Conservation (phyloP, 2,113 vertebrate genomes). For the Dasypus novemcinctus region DNA sequence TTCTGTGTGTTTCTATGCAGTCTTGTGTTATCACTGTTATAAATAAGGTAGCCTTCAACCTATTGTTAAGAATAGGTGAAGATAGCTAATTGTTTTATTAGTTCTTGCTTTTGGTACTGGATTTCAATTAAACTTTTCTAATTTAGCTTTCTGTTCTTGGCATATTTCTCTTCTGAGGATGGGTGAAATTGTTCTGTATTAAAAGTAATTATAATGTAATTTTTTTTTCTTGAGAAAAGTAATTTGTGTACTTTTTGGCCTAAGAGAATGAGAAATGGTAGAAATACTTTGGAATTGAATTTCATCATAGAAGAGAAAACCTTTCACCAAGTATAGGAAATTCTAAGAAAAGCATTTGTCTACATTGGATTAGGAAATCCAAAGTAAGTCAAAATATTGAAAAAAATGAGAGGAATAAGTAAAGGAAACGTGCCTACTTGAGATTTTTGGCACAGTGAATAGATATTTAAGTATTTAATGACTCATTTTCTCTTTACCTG, state of each 20-base stretch:
- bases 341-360: constrained; percentile 42
- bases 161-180: constrained; percentile 41
- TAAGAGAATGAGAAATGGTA: constrained; percentile 49
- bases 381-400: constrained; percentile 63
- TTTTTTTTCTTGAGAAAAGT: constrained; percentile 40
- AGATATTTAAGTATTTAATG: constrained; percentile 71
- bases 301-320: constrained; percentile 43
- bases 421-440: constrained; percentile 57
- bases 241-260: constrained; percentile 24
- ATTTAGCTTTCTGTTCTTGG: constrained; percentile 59
- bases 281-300: constrained; percentile 1
- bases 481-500: constrained; percentile 61
- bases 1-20: constrained; percentile 71
- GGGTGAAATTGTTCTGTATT: constrained; percentile 42
- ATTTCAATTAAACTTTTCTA: constrained; percentile 76
- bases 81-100: constrained; percentile 71
- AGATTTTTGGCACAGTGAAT: constrained; percentile 52
- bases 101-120: constrained; percentile 59
- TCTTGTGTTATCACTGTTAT: constrained; percentile 68
- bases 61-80: constrained; percentile 71
- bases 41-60: constrained; percentile 69
- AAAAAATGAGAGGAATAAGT: constrained; percentile 68
- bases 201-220: constrained; percentile 27
- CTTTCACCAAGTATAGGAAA: constrained; percentile 27
- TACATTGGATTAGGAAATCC: constrained; percentile 51